Percentiles rank a stretch among this genome's conserved stretches.
Conservation (phyloP, 1,140 invertebrate genomes). For the Hesperophylax magnus region DNA sequence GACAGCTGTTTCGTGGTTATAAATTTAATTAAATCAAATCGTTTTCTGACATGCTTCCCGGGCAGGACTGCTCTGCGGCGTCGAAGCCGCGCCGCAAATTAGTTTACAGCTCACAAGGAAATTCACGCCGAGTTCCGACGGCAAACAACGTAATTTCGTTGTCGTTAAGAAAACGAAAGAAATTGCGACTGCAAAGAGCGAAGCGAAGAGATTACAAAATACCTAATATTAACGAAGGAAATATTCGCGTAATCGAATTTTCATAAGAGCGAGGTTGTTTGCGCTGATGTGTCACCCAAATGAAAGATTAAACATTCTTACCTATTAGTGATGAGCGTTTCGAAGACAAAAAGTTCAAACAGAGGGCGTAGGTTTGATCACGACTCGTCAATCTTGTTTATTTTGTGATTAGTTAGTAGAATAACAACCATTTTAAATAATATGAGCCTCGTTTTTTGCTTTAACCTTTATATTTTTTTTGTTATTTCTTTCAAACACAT, state of each 20-base stretch:
- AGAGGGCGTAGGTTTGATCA: too few species aligned
- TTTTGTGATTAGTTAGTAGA: too few species aligned
- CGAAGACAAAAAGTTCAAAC: too few species aligned
- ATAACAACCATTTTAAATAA: too few species aligned
- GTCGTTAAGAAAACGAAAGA: slow-evolving; percentile 24
- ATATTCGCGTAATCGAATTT: slow-evolving; percentile 21
- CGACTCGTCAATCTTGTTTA: too few species aligned
- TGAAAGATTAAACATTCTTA: background rate
- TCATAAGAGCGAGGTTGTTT: background rate
- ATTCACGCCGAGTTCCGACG: slow-evolving; percentile 16
- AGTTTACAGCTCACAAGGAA: slow-evolving; percentile 26
- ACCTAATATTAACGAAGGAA: slow-evolving; percentile 2
- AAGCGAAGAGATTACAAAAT: too few species aligned
- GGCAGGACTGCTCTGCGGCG: background rate
- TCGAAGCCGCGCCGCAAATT: slow-evolving; percentile 5
- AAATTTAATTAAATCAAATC: slow-evolving; percentile 30
- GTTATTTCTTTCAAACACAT: too few species aligned
- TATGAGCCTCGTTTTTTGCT: too few species aligned
- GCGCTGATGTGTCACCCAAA: background rate
- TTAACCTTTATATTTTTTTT: too few species aligned
- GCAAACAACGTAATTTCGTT: slow-evolving; percentile 20
- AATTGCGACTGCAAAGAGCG: background rate
- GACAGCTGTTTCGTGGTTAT: slow-evolving; percentile 22
- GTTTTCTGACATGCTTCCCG: slow-evolving; percentile 1
- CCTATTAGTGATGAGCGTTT: background rate